phyloP scores from a whole-genome alignment of 1,140 invertebrate species.

The Mycetomoellerius zeteki region DNA sequence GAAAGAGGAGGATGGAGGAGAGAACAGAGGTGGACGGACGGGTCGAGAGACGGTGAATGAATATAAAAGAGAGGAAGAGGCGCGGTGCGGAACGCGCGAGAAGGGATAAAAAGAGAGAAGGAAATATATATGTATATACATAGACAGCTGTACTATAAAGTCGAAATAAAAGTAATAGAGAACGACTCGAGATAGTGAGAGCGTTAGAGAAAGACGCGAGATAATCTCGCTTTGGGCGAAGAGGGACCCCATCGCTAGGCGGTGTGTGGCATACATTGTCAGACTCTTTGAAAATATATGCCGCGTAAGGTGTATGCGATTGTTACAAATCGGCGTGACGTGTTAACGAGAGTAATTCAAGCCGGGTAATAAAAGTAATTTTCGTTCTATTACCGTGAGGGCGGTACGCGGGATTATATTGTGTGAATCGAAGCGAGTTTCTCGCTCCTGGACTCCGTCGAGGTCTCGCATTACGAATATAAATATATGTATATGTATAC shows the following conservation, averaged over 20 bases:
- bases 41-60: slow-evolving; percentile 52
- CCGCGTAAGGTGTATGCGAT: slow-evolving; percentile 25
- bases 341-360: slow-evolving; percentile 18
- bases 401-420: background rate
- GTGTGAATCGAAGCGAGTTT: slow-evolving; percentile 12
- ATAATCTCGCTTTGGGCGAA: background rate
- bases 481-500: too few relatives aligned
- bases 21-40: slow-evolving; percentile 44
- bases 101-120: background rate
- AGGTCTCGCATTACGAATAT: background rate
- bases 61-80: slow-evolving; percentile 65
- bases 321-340: slow-evolving; percentile 26
- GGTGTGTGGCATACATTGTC: background rate
- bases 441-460: background rate
- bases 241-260: background rate
- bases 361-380: slow-evolving; percentile 3
- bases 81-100: slow-evolving; percentile 25
- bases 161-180: slow-evolving; percentile 6
- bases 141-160: background rate
- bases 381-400: slow-evolving; percentile 8
- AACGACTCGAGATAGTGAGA: background rate
- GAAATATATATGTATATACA: background rate
- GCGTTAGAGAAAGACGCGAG: background rate
- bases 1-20: slow-evolving; percentile 5
- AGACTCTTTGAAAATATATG: slow-evolving; percentile 1